Conservation (phyloP, 2,888 invertebrate genomes). For the Gandaritis pyraliata region DNA sequence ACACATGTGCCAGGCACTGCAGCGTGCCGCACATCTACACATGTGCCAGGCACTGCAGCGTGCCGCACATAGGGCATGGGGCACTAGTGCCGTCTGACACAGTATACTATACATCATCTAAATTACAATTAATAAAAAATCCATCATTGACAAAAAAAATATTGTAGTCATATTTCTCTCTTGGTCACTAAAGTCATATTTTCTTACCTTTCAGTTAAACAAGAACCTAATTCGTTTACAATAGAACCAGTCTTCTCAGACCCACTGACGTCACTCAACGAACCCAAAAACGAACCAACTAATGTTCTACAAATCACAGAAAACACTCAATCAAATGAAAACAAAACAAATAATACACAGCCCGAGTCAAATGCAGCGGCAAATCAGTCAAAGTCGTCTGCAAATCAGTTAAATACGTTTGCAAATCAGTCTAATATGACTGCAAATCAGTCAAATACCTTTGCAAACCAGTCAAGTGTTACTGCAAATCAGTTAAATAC, state of each 20-base stretch:
- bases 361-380: background rate
- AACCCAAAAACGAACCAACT: slow-evolving; percentile 34
- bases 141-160: no score
- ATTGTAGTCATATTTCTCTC: no score
- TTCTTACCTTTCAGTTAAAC: slow-evolving; percentile 49
- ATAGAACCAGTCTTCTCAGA: slow-evolving; percentile 47
- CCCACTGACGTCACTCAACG: slow-evolving; percentile 16
- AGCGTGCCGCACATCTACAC: no score
- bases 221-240: slow-evolving; percentile 51
- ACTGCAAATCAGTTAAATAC: slow-evolving; percentile 29
- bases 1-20: no score
- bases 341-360: slow-evolving; percentile 7
- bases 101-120: no score
- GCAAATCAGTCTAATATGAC: slow-evolving; percentile 2
- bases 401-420: slow-evolving; percentile 27
- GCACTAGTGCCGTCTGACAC: no score
- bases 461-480: slow-evolving; percentile 3
- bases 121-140: no score
- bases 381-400: slow-evolving; percentile 11
- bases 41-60: no score
- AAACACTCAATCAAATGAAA: slow-evolving; percentile 10
- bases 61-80: no score
- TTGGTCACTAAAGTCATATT: background rate
- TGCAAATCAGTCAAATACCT: background rate
- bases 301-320: slow-evolving; percentile 9